Evolutionary conservation across 2,797 vertebrate species (phyloP).

Genomic region (Spheniscus humboldti): DNA sequence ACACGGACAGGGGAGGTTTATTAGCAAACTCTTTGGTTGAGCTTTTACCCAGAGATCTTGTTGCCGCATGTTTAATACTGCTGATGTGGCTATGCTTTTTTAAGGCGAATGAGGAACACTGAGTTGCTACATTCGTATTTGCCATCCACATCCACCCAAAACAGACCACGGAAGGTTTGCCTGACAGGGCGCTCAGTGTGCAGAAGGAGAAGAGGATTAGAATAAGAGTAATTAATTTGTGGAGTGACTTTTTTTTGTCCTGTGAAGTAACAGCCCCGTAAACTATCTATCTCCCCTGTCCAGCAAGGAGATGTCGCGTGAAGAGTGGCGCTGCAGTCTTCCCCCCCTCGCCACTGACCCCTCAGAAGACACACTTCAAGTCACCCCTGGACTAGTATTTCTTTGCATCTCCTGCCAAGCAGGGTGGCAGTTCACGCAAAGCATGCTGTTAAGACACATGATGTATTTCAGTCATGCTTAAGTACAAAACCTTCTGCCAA

Average conservation of each 20-base stretch:
- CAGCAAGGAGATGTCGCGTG: background rate
- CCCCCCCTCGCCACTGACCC: background rate
- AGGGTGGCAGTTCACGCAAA: background rate
- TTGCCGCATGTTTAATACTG: background rate
- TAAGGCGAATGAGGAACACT: background rate
- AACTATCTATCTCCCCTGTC: background rate
- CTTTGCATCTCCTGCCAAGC: background rate
- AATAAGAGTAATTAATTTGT: background rate
- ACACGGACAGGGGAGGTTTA: background rate
- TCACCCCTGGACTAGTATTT: background rate
- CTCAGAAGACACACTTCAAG: background rate
- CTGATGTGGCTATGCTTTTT: background rate
- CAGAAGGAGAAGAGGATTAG: background rate
- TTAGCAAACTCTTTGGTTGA: background rate
- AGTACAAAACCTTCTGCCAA: slow-evolving; percentile 45
- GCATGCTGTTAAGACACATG: background rate
- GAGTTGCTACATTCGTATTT: background rate
- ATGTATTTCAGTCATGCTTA: slow-evolving; percentile 9
- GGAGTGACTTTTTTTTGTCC: background rate
- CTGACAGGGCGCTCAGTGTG: background rate
- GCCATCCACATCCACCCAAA: background rate
- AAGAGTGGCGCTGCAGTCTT: background rate
- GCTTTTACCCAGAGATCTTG: background rate
- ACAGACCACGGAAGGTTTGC: background rate
- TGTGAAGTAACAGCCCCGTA: background rate